Conservation (phyloP, 2,888 invertebrate genomes). For the Clivina fossor region DNA sequence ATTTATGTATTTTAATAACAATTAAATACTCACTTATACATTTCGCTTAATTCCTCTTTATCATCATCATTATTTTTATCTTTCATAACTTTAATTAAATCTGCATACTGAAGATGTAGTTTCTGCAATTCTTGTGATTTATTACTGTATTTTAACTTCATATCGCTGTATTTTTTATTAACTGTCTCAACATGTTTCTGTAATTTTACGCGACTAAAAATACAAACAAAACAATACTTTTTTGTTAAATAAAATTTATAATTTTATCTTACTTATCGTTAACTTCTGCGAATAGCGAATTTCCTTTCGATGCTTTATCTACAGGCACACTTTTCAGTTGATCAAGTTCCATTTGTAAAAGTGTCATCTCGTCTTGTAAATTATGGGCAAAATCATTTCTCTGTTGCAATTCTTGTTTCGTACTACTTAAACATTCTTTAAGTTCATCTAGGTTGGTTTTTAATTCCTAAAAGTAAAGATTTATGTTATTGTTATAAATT, state of each 20-base stretch:
- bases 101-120: constrained; percentile 23
- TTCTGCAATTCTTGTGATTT: constrained; percentile 25
- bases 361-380: constrained; percentile 45
- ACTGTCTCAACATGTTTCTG: constrained; percentile 45
- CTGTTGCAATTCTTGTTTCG: constrained; percentile 44
- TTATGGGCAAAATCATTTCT: constrained; percentile 41
- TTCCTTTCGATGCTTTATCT: constrained; percentile 46
- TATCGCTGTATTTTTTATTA: constrained; percentile 43
- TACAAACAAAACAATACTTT: not conserved
- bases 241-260: constrained; percentile 17
- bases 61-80: constrained; percentile 19
- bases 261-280: constrained; percentile 45
- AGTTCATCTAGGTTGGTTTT: constrained; percentile 31
- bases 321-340: constrained; percentile 44
- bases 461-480: constrained; percentile 30
- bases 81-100: constrained; percentile 21
- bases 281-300: constrained; percentile 51
- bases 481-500: not conserved
- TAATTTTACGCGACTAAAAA: constrained; percentile 44
- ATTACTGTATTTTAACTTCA: constrained; percentile 42
- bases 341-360: constrained; percentile 45
- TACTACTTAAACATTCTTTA: constrained; percentile 37
- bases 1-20: too few relatives aligned
- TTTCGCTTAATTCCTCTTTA: constrained; percentile 14
- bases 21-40: constrained; percentile 22